These are phyloP conservation scores for Mobula hypostoma DNA, from an alignment of 2,113 vertebrate genomes.

Conservation along the genomic window DNA sequence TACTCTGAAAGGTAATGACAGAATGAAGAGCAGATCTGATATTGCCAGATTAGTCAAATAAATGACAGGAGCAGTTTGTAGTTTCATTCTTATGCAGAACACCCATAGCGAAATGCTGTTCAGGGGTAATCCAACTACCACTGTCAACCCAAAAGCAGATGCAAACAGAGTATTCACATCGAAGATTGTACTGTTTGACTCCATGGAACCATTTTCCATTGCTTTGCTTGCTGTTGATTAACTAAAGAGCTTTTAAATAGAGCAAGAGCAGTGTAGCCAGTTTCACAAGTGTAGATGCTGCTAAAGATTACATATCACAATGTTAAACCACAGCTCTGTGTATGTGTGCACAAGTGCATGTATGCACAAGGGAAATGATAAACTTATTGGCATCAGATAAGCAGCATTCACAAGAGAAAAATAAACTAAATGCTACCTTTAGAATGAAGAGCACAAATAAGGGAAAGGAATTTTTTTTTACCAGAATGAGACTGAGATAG, in stretches of 20 bases:
- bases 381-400: too few species aligned
- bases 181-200: background rate
- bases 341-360: too few species aligned
- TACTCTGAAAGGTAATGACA: slow-evolving; percentile 44
- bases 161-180: slow-evolving; percentile 41
- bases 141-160: slow-evolving; percentile 41
- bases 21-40: slow-evolving; percentile 43
- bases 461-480: too few species aligned
- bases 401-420: too few species aligned
- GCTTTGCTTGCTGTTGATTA: background rate
- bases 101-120: slow-evolving; percentile 41
- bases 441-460: too few species aligned
- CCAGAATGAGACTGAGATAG: too few species aligned
- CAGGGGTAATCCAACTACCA: slow-evolving; percentile 41
- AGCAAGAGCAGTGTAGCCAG: background rate
- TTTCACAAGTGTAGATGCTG: background rate
- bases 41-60: slow-evolving; percentile 45
- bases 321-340: too few species aligned
- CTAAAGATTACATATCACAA: too few species aligned
- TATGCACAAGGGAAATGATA: too few species aligned
- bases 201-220: background rate
- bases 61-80: slow-evolving; percentile 41
- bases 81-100: slow-evolving; percentile 36
- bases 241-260: background rate
- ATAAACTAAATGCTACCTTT: too few species aligned